Evolutionary conservation across 2,888 invertebrate species (phyloP).

Genomic region (Ennomos erosarius): DNA sequence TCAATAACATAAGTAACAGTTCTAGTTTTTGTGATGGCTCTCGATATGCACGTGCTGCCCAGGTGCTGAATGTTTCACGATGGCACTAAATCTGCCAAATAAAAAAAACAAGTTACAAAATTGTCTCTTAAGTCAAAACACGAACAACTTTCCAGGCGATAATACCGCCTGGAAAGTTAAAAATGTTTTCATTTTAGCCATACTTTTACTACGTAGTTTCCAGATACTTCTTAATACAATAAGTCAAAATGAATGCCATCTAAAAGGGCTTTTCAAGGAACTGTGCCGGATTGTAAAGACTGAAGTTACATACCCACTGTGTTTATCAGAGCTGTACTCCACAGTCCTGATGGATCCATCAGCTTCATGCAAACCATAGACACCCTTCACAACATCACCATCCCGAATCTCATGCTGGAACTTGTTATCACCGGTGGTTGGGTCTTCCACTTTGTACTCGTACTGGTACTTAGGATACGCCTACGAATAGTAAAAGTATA

Average conservation of each 20-base stretch:
- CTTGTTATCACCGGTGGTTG: slow-evolving; percentile 87
- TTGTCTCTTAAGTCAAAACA: no score
- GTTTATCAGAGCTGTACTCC: slow-evolving; percentile 86
- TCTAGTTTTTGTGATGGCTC: slow-evolving; percentile 68
- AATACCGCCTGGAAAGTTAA: slow-evolving; percentile 13
- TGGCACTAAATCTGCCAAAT: slow-evolving; percentile 82
- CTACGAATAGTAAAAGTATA: slow-evolving; percentile 55
- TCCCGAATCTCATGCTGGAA: slow-evolving; percentile 85
- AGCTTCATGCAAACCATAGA: slow-evolving; percentile 86
- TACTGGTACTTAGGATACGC: slow-evolving; percentile 86
- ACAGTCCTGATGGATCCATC: slow-evolving; percentile 86
- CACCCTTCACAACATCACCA: slow-evolving; percentile 87
- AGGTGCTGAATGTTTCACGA: slow-evolving; percentile 84
- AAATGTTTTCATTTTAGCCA: neutral
- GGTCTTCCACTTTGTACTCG: slow-evolving; percentile 86
- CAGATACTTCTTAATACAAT: no score
- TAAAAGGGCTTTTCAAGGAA: no score
- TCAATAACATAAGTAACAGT: slow-evolving; percentile 30
- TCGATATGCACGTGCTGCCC: slow-evolving; percentile 71
- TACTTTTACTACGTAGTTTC: no score
- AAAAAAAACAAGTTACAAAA: slow-evolving; percentile 30
- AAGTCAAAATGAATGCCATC: no score
- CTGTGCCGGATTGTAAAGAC: no score
- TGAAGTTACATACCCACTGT: slow-evolving; percentile 79
- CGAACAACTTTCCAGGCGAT: no score